Evolutionary conservation across 2,797 vertebrate species (phyloP), one percentile per base, ranked within the genome.

Genomic region (Pogonophryne albipinna): DNA sequence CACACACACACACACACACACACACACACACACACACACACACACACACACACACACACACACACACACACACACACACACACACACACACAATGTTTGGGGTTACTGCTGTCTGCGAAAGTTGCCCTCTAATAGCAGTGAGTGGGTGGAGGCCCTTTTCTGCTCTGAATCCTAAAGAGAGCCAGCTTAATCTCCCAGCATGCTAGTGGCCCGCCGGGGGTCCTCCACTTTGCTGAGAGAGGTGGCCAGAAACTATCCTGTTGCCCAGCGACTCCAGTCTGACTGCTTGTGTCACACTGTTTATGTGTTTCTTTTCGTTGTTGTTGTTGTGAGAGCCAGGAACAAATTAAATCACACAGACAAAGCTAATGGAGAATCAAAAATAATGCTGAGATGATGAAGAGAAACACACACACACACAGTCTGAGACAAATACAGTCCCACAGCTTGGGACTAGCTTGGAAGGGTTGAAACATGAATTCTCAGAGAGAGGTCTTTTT

Each of bases 281-380:
- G 71, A 73, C 50, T 79, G 62, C 83, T 76, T 83, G 66, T 31
- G 52, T 59, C 65, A 55, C 34, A 14, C 56, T 57, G 74, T 72
- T 42, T 74, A 71, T 78, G 74, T 74, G 73, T 70, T 42, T 71
- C 65, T 63, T 42, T 42, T 70, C 78, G 3, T 75, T 76, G 76
- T 76, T 71, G 49, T 52, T 87, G 70, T 85, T 75, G 84, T 70
- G 75, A 84, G 77, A 80, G 75, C 73, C 65, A 60, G 67, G 60
- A 78, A 65, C 78, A 85, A 88, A 93, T 84, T 78, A 87, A 84
- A 87, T 58, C 76, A 74, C 72, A 83, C 76, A 80, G 77, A 84
- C 63, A 70, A 13, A n/a, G 45, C 83, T 87, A 83, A 87, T 87
- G 74, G 85, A 79, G 56, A 86, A 79, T 86, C 85, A 66, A 87